phyloP scores from a whole-genome alignment of 2,113 vertebrate species.

The Recurvirostra avosetta region DNA sequence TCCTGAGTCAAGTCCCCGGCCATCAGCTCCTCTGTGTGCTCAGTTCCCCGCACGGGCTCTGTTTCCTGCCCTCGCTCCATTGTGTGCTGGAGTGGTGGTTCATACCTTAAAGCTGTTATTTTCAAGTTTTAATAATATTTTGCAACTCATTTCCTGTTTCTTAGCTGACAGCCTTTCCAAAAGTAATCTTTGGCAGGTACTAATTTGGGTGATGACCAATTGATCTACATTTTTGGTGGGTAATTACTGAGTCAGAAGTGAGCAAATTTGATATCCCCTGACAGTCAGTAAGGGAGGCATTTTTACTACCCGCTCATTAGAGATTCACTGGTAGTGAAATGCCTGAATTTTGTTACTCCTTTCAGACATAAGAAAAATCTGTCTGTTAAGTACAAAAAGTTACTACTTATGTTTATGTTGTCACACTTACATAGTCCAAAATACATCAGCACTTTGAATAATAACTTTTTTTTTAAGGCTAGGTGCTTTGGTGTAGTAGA shows the following conservation, averaged over 20 bases:
- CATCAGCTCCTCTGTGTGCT: neutral
- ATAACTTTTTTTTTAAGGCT: neutral
- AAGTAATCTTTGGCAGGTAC: conserved; percentile 79
- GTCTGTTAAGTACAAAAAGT: conserved; percentile 56
- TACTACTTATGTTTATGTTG: conserved; percentile 62
- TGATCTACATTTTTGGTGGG: conserved; percentile 80
- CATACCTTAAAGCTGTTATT: conserved; percentile 74
- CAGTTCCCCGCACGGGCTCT: neutral
- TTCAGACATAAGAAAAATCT: conserved; percentile 65
- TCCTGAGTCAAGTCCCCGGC: neutral
- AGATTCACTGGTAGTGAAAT: conserved; percentile 71
- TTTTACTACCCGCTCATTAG: conserved; percentile 76
- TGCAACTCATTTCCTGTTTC: conserved; percentile 74
- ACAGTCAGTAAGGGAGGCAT: conserved; percentile 73
- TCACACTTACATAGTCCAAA: neutral
- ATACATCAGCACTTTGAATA: neutral
- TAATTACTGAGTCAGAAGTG: conserved; percentile 80
- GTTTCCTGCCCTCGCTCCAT: neutral
- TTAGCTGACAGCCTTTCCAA: conserved; percentile 70
- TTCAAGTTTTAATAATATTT: conserved; percentile 77
- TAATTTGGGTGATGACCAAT: conserved; percentile 82
- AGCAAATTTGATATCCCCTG: conserved; percentile 76
- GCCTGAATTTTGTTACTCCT: conserved; percentile 69
- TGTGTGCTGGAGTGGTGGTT: conserved; percentile 55
- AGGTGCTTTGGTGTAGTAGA: neutral